Evolutionary conservation across 2,113 vertebrate species (phyloP).

Genomic region (Tyrannus savana): DNA sequence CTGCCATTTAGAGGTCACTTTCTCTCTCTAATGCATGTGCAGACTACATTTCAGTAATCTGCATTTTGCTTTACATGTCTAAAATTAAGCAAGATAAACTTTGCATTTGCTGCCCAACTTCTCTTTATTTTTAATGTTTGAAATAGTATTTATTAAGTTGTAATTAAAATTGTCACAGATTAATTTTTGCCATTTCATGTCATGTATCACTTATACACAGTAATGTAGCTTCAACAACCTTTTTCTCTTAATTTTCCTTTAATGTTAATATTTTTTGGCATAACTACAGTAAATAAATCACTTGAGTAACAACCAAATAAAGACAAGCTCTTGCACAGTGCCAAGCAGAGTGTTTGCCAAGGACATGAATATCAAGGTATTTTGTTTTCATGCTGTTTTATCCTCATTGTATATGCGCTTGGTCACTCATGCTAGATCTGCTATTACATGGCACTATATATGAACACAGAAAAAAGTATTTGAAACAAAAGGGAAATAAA

Average conservation of each 20-base stretch:
- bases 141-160: not conserved
- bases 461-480: not conserved
- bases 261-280: not conserved
- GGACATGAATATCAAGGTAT: not conserved
- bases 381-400: not conserved
- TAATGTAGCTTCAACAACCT: not conserved
- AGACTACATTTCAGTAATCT: not conserved
- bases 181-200: not conserved
- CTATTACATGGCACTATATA: not conserved
- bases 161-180: not conserved
- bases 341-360: not conserved
- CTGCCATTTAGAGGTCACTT: not conserved
- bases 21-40: not conserved
- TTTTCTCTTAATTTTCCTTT: not conserved
- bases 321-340: not conserved
- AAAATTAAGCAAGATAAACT: not conserved
- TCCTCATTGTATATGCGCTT: not conserved
- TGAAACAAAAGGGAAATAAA: not conserved
- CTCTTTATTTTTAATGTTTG: not conserved
- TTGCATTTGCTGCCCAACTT: not conserved
- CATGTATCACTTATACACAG: not conserved
- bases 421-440: not conserved
- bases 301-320: not conserved
- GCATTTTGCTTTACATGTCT: not conserved
- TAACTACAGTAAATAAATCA: not conserved